Percentiles rank a stretch among this genome's conserved stretches.
These are phyloP conservation scores for Polypterus senegalus DNA, from an alignment of 2,113 vertebrate species.

Conservation along the genomic window DNA sequence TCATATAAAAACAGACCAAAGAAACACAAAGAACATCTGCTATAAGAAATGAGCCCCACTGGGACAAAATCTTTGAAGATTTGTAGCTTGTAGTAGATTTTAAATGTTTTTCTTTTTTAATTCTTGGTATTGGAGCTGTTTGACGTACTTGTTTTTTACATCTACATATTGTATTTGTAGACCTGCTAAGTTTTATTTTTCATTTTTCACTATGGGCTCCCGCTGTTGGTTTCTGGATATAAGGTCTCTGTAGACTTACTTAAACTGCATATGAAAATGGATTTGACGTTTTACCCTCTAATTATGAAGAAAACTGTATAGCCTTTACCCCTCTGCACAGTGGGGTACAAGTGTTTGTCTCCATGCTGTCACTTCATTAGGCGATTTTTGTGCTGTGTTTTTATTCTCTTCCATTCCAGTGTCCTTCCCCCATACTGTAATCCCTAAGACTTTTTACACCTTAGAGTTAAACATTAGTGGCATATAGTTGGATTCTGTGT, in stretches of 20 bases:
- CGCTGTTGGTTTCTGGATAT: slow-evolving; percentile 13
- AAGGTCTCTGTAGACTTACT: slow-evolving; percentile 7
- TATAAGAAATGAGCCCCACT: slow-evolving; percentile 1
- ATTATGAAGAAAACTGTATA: slow-evolving; percentile 1
- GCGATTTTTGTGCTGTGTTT: not conserved
- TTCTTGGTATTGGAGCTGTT: not conserved
- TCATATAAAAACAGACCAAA: slow-evolving; percentile 31
- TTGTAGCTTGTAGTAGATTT: not conserved
- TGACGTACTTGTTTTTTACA: slow-evolving; percentile 6
- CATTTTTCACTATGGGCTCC: slow-evolving; percentile 6
- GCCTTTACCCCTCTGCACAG: slow-evolving; percentile 4
- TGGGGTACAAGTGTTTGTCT: slow-evolving; percentile 8
- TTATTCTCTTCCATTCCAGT: slow-evolving; percentile 5
- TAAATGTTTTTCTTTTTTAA: not conserved
- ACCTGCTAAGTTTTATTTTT: not conserved
- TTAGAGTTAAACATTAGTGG: no score
- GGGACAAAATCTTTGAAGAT: not conserved
- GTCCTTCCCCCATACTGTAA: not conserved
- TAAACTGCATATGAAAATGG: slow-evolving; percentile 7
- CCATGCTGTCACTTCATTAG: slow-evolving; percentile 16
- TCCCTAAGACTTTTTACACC: no score
- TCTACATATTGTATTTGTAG: not conserved
- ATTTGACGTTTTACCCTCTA: slow-evolving; percentile 13
- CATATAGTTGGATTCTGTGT: no score
- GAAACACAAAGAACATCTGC: not conserved